Percentiles rank a stretch among this genome's conserved stretches.
phyloP scores from a whole-genome alignment of 1,140 invertebrate genomes.

The Drosophila tsacasi region DNA sequence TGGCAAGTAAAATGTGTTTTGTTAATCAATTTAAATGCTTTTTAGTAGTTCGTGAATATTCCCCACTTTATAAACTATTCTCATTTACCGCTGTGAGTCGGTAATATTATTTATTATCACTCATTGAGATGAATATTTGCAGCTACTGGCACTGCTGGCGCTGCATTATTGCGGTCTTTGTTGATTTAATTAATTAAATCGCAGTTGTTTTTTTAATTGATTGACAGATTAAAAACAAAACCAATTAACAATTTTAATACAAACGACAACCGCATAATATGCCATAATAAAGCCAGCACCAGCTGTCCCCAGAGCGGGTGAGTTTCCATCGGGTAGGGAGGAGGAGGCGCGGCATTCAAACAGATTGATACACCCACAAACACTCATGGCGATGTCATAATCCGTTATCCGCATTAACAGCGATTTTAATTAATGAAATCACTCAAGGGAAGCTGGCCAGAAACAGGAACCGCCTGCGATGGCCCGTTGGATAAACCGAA shows the following conservation, averaged over 20 bases:
- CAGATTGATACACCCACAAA: conserved; percentile 57
- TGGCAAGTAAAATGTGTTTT: background rate
- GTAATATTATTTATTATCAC: conserved; percentile 67
- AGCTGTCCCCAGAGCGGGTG: conserved; percentile 22
- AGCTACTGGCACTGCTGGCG: conserved; percentile 48
- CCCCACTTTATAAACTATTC: background rate
- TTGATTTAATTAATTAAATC: conserved; percentile 85
- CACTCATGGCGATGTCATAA: conserved; percentile 71
- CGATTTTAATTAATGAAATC: conserved; percentile 83
- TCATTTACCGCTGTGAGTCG: conserved; percentile 24
- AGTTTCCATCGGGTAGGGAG: background rate
- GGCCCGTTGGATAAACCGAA: conserved; percentile 14
- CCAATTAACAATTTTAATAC: conserved; percentile 85
- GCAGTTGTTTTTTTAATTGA: conserved; percentile 85
- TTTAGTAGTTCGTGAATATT: background rate
- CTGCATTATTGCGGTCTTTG: conserved; percentile 80
- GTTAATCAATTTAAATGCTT: background rate
- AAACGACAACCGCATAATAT: conserved; percentile 76
- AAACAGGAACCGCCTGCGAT: conserved; percentile 13
- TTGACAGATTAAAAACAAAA: conserved; percentile 85
- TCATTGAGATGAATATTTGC: conserved; percentile 50
- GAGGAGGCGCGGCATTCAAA: conserved; percentile 18
- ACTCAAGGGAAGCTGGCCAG: conserved; percentile 49
- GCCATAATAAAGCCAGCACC: conserved; percentile 71
- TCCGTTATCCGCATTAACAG: conserved; percentile 75